These are phyloP conservation scores for Regulus satrapa DNA, from an alignment of 2,113 vertebrate species.

Conservation along the genomic window DNA sequence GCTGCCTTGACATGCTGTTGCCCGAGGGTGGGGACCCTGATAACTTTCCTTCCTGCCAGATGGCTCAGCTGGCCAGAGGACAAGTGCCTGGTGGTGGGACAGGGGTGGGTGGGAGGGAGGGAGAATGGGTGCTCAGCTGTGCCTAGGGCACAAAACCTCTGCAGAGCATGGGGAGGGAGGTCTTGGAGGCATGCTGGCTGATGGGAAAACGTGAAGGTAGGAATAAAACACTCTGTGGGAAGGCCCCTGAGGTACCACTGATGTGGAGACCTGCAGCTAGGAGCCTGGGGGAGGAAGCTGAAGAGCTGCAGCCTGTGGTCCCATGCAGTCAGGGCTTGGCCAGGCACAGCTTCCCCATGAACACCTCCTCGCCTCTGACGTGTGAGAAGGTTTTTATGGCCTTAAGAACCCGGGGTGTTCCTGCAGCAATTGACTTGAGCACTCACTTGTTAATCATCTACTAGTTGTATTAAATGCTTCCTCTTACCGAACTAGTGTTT, in stretches of 20 bases:
- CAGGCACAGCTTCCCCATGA: neutral
- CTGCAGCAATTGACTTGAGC: neutral
- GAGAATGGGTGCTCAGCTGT: neutral
- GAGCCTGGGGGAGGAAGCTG: neutral
- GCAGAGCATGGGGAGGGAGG: neutral
- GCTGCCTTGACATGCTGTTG: neutral
- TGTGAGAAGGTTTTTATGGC: neutral
- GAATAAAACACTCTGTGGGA: neutral
- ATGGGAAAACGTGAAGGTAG: neutral
- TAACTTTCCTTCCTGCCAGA: neutral
- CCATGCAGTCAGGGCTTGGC: neutral
- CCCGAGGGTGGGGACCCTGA: neutral
- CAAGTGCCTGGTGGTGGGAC: neutral
- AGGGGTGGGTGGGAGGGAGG: neutral
- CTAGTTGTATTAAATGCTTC: neutral
- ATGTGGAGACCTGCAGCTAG: neutral
- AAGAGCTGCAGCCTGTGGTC: neutral
- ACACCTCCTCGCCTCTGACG: accelerated
- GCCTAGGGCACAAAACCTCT: neutral
- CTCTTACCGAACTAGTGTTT: neutral
- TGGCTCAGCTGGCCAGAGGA: neutral
- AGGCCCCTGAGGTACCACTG: neutral
- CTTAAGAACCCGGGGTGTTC: neutral
- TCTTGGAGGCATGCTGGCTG: neutral
- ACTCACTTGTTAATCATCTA: constrained; percentile 23